phyloP scores from a whole-genome alignment of 2,888 invertebrate species.

The Drosophila paranaensis region DNA sequence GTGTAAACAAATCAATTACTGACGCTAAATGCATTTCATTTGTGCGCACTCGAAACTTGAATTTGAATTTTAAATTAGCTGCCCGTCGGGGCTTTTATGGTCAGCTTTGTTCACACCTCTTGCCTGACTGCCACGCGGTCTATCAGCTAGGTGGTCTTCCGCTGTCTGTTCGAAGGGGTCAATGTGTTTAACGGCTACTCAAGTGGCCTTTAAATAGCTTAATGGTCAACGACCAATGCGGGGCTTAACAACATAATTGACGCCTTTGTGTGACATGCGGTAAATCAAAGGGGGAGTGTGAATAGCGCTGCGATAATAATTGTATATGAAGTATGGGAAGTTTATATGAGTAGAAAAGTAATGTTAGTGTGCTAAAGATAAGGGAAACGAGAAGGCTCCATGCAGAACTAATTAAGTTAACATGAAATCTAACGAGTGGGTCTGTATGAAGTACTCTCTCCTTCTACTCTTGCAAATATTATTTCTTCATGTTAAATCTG shows the following conservation, averaged over 20 bases:
- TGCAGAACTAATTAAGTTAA: not conserved
- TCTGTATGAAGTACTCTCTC: not conserved
- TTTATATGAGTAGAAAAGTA: not conserved
- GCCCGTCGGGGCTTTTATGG: constrained; percentile 47
- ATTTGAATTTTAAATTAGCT: constrained; percentile 77
- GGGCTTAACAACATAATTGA: constrained; percentile 39
- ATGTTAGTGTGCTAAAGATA: not conserved
- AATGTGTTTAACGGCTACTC: constrained; percentile 61
- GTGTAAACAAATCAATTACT: constrained; percentile 79
- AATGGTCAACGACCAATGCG: constrained; percentile 32
- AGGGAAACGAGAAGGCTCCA: not conserved
- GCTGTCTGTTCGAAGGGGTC: constrained; percentile 51
- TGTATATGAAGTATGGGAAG: constrained; percentile 10
- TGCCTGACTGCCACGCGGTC: not conserved
- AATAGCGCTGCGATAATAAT: not conserved
- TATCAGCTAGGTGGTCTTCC: constrained; percentile 11
- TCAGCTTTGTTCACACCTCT: constrained; percentile 62
- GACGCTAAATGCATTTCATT: constrained; percentile 67
- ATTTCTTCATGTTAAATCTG: not conserved
- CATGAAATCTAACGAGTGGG: no score
- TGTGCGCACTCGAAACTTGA: constrained; percentile 45
- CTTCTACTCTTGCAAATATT: not conserved
- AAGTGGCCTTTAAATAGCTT: constrained; percentile 58
- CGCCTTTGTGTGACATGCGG: constrained; percentile 34
- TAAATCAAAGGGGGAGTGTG: constrained; percentile 13